Conservation (phyloP, 2,113 vertebrate species). For the Polypterus senegalus region DNA sequence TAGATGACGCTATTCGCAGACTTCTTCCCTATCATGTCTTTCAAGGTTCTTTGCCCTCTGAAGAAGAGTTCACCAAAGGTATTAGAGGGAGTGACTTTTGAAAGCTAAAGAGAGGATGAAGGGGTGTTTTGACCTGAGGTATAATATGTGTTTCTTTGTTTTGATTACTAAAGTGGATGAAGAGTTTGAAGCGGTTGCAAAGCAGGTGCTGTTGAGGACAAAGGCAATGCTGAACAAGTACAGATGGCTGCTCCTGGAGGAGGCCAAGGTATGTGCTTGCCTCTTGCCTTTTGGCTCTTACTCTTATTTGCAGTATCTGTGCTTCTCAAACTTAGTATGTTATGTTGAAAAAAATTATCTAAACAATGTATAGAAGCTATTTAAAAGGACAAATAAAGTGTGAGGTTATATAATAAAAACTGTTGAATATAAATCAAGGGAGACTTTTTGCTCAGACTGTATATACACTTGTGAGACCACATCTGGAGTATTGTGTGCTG, state of each 20-base stretch:
- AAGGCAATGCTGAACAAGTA: conserved; percentile 95
- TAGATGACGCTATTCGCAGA: conserved; percentile 66
- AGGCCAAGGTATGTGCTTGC: conserved; percentile 69
- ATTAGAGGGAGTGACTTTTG: background rate
- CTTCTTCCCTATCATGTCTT: conserved; percentile 88
- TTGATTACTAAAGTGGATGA: conserved; percentile 62
- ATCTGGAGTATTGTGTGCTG: too few relatives aligned
- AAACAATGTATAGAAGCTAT: too few relatives aligned
- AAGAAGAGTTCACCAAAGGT: conserved; percentile 70
- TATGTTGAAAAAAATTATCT: too few relatives aligned
- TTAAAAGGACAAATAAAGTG: too few relatives aligned
- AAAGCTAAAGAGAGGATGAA: background rate
- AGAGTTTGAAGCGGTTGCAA: conserved; percentile 81
- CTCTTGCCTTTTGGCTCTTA: background rate
- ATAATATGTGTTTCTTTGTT: conserved; percentile 12
- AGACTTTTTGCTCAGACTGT: too few relatives aligned
- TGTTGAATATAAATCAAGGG: too few relatives aligned
- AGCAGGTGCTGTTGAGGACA: conserved; percentile 80
- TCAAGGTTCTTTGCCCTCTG: conserved; percentile 70
- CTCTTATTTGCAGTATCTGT: too few relatives aligned
- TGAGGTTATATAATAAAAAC: too few relatives aligned
- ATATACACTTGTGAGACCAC: too few relatives aligned
- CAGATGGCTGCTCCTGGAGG: conserved; percentile 83
- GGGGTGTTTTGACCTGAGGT: too few relatives aligned
- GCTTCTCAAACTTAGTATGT: too few relatives aligned